A percentile compares a stretch with the other conserved stretches of the same genome.
Evolutionary conservation across 2,113 vertebrate genomes (phyloP).

Genomic region (Serinus canaria): DNA sequence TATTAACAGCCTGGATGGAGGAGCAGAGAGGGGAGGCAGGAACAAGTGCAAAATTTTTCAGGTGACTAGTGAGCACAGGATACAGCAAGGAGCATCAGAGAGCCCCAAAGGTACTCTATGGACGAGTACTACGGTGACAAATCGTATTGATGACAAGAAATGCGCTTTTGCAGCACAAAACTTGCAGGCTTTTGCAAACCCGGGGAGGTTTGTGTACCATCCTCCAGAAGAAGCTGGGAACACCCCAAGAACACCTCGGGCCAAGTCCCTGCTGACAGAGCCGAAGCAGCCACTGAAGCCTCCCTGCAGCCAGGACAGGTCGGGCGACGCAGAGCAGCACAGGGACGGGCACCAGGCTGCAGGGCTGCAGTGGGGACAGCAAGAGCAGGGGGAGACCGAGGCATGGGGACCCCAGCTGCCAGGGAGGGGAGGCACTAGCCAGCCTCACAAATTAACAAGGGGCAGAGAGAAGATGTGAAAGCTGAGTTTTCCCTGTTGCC

Average conservation of each 20-base stretch:
- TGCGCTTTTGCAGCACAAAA: neutral
- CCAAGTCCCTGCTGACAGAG: neutral
- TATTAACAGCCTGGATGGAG: neutral
- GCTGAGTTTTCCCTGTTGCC: fast-evolving
- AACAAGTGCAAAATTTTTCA: neutral
- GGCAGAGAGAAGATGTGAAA: neutral
- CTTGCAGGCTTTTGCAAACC: neutral
- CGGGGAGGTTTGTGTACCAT: neutral
- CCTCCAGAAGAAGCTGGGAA: neutral
- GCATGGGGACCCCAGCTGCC: neutral
- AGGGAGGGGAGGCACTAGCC: neutral
- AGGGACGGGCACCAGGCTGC: fast-evolving
- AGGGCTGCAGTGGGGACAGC: fast-evolving
- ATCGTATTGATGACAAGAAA: neutral
- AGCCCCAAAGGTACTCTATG: neutral
- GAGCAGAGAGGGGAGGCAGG: neutral
- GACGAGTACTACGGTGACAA: neutral
- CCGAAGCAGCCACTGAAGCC: fast-evolving
- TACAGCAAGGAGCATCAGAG: neutral
- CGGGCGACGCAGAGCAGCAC: fast-evolving
- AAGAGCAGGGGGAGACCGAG: fast-evolving
- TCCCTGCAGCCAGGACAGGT: fast-evolving
- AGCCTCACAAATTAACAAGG: neutral
- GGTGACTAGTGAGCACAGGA: neutral
- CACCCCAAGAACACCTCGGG: fast-evolving